Conservation (phyloP, 1,140 invertebrate genomes). For the Heliothis virescens region DNA sequence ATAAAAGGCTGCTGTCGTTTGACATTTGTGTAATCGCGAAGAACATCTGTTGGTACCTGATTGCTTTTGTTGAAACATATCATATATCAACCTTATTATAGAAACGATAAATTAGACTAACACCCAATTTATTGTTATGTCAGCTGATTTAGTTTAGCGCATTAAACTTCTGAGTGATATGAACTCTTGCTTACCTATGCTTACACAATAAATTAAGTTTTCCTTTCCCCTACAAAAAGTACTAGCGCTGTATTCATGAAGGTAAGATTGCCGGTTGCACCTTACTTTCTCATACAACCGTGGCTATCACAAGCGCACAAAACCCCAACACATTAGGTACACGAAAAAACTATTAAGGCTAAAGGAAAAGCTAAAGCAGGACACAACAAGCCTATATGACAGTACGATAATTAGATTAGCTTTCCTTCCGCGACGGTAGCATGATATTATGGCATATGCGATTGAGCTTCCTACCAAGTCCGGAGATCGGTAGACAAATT, state of each 20-base stretch:
- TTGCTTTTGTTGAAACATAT: slow-evolving; percentile 2
- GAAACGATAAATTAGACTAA: no score
- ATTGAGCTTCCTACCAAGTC: slow-evolving; percentile 49
- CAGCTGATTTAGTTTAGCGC: no score
- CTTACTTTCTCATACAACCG: not conserved
- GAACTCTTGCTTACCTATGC: no score
- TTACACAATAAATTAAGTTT: no score
- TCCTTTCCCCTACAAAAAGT: no score
- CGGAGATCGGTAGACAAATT: not conserved
- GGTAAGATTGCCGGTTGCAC: not conserved
- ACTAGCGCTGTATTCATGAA: no score
- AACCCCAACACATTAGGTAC: not conserved
- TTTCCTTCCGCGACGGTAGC: slow-evolving; percentile 60
- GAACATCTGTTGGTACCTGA: slow-evolving; percentile 15
- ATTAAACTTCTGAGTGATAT: no score
- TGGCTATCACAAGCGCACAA: no score
- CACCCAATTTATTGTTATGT: no score
- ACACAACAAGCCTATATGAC: slow-evolving; percentile 33
- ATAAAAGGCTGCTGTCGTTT: not conserved
- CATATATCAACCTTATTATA: not conserved
- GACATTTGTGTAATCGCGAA: slow-evolving; percentile 1
- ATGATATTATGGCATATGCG: slow-evolving; percentile 58
- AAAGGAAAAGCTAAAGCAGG: slow-evolving; percentile 20
- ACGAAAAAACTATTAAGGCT: slow-evolving; percentile 22
- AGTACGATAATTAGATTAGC: slow-evolving; percentile 62